These are phyloP conservation scores for Scolopax mira DNA, from an alignment of 2,113 vertebrate genomes.

Conservation along the genomic window DNA sequence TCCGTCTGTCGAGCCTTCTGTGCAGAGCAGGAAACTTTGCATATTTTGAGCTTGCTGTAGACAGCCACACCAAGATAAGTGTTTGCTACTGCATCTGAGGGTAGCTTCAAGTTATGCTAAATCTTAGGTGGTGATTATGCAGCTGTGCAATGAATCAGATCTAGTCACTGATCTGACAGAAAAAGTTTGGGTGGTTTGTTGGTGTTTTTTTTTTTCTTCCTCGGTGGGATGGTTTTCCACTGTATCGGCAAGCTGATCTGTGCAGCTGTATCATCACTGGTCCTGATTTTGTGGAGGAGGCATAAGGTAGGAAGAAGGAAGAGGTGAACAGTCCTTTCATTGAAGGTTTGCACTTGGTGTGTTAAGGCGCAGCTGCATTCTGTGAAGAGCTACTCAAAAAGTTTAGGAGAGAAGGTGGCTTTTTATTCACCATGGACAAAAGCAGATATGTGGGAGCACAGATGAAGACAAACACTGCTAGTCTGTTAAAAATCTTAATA, in stretches of 20 bases:
- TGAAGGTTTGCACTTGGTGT: not conserved
- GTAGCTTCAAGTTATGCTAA: not conserved
- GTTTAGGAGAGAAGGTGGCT: not conserved
- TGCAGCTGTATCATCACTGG: not conserved
- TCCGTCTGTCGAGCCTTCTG: slow-evolving; percentile 39
- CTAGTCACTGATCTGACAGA: not conserved
- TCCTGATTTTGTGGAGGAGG: not conserved
- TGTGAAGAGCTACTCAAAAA: not conserved
- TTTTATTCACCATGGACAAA: not conserved
- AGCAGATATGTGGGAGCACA: not conserved
- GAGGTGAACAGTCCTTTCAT: not conserved
- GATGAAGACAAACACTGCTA: not conserved
- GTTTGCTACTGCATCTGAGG: not conserved
- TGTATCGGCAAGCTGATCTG: not conserved
- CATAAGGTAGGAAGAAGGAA: not conserved
- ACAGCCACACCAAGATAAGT: not conserved
- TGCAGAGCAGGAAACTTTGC: slow-evolving; percentile 18
- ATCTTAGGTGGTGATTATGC: not conserved
- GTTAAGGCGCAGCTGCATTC: not conserved
- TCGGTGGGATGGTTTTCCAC: not conserved
- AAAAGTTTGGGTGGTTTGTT: not conserved
- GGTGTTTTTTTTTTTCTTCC: not conserved
- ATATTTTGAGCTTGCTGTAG: not conserved
- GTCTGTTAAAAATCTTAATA: not conserved
- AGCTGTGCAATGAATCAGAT: slow-evolving; percentile 2